Percentiles rank a stretch among this genome's conserved stretches.
phyloP scores from a whole-genome alignment of 2,888 invertebrate species.

The Trilocha varians region DNA sequence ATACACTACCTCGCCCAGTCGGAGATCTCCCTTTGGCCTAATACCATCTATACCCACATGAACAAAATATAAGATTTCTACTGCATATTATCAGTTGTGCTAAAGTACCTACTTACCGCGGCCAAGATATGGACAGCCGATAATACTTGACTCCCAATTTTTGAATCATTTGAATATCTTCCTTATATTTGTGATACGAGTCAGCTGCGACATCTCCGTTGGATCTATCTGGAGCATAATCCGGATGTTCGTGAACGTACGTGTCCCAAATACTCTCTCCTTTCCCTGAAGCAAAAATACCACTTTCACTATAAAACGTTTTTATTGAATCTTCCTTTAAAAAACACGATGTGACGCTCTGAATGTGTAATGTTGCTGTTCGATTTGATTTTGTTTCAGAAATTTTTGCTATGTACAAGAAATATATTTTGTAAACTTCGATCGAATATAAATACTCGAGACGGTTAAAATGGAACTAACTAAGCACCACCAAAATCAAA shows the following conservation, averaged over 20 bases:
- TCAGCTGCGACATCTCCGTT: constrained; percentile 80
- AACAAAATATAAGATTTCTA: not conserved
- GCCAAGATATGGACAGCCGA: constrained; percentile 83
- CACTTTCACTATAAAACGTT: not conserved
- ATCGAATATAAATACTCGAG: no score
- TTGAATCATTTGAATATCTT: constrained; percentile 74
- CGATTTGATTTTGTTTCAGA: not conserved
- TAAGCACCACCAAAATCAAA: no score
- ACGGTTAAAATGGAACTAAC: no score
- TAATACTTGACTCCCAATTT: constrained; percentile 76
- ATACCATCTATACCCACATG: no score
- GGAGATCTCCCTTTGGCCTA: no score
- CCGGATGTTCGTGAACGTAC: constrained; percentile 63
- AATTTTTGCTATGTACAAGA: not conserved
- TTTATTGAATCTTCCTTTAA: not conserved
- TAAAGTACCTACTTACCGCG: constrained; percentile 42
- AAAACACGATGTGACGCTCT: not conserved
- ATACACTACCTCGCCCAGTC: no score
- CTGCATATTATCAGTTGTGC: not conserved
- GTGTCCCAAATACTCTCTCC: constrained; percentile 77
- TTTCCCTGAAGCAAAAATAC: constrained; percentile 56
- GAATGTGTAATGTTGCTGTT: not conserved
- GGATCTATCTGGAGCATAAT: constrained; percentile 63
- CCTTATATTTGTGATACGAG: constrained; percentile 77
- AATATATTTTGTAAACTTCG: no score